Evolutionary conservation across 2,797 vertebrate genomes (phyloP), one percentile per base, ranked within the genome.

Genomic region (Neosilurus hyrtlii): DNA sequence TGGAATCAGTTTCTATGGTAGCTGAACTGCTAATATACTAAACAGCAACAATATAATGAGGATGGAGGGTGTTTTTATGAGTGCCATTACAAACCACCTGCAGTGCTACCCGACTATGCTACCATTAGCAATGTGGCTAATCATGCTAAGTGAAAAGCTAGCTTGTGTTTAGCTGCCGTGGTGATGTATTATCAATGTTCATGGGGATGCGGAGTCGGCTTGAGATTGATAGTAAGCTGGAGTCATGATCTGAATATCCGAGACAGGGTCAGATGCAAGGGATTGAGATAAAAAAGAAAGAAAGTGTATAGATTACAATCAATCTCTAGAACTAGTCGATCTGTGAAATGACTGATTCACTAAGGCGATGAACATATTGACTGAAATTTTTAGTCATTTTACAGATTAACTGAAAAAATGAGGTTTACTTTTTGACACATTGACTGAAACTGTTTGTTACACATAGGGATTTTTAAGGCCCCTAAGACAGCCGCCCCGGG

Each of bases 121-220:
- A 75, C 15, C 15, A 15, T 75, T 59, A 75, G 73, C 73, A 75
- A n/a, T 75, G 18, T 37, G 20, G 56, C 72, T 75, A 75, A 75
- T 37, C 18, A 18, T n/a, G 54, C 30, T 59, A 75, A 37, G 5
- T 3, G 73, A 7, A 26, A 57, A 12, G 30, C 54, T 75, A 75
- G 16, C 9, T 18, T 1, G 26, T 26, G 71, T 56, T 20, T 30
- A 10, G 15, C 24, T 54, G 51, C 14, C 35, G 8, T 61, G 10
- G 8, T 57, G 54, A 37, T 59, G 54, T 37, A 30, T 26, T 54
- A 18, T 54, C n/a, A 26, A 11, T 26, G 52, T 30, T 51, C 24
- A 30, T 9, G 20, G 16, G 52, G 15, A 16, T 2, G 14, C 18
- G 59, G 22, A 26, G n/a, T 7, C 16, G n/a, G n/a, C 22, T 26